Evolutionary conservation across 2,113 vertebrate genomes (phyloP), one percentile per base, ranked within the genome.

Genomic region (Cnemophilus loriae): DNA sequence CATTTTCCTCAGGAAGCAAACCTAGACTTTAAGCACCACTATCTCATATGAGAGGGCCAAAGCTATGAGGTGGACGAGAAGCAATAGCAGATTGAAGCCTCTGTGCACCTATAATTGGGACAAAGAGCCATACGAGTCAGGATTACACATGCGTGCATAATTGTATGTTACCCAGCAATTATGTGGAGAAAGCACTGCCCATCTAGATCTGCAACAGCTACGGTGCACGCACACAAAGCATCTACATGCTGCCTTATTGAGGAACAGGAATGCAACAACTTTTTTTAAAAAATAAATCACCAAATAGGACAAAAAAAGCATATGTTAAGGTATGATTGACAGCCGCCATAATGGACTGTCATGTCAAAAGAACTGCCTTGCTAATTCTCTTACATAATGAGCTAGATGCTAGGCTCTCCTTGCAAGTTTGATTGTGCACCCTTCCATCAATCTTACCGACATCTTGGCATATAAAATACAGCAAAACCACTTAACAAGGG

Each of bases 321-420:
- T 95, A 96, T 96, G 96, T 84, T 95, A 79, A 96, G 92, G 89
- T 95, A 95, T 97, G 97, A 97, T 90, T 97, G 97, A 97, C 96
- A 97, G 96, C 96, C 4, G 97, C 97, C 96, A 97, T 96, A 97
- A 97, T 96, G 95, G 97, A 96, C 92, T 96, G 97, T 97, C 97
- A 97, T 89, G 94, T 96, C 96, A 97, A 95, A 96, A 96, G 96
- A 96, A 76, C 90, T 96, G 97, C 95, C 96, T 94, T 96, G 96
- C 95, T 97, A 97, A 97, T 96, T 96, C 94, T 90, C 94, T 96
- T 92, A 96, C 92, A 96, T 97, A 97, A 97, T 97, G 97, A 97
- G 96, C 87, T 95, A 94, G 97, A 97, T 95, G 90, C 97, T 96
- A 91, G 92, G 93, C 96, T 92, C 90, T 94, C 94, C 93, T 93